Conservation (phyloP, 2,113 vertebrate species). For the Dissostichus mawsoni region DNA sequence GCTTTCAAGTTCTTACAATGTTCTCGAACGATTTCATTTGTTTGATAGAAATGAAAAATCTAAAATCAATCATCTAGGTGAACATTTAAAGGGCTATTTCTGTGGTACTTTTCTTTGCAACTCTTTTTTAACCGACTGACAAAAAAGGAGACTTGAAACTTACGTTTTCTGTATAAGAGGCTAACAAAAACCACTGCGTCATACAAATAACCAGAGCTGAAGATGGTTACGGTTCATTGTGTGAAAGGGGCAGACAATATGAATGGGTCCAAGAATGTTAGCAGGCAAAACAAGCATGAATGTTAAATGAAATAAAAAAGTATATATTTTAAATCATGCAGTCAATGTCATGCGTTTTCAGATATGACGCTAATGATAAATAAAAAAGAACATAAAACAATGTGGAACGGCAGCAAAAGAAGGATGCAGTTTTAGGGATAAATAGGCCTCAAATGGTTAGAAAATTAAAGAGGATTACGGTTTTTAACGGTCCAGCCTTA, state of each 20-base stretch:
- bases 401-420: constrained; percentile 51
- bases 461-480: constrained; percentile 29
- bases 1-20: not conserved
- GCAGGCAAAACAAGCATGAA: constrained; percentile 66
- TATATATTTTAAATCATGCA: constrained; percentile 70
- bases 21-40: not conserved
- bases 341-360: constrained; percentile 69
- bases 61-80: not conserved
- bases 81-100: not conserved
- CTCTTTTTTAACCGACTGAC: not conserved
- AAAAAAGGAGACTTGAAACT: not conserved
- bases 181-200: not conserved
- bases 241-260: constrained; percentile 55
- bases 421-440: constrained; percentile 9
- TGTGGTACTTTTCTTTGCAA: not conserved
- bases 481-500: constrained; percentile 69
- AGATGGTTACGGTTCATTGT: constrained; percentile 36
- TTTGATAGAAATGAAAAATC: not conserved
- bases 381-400: constrained; percentile 36
- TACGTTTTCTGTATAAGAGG: not conserved
- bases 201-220: not conserved
- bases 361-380: constrained; percentile 40
- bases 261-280: constrained; percentile 79
- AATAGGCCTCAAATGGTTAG: constrained; percentile 35
- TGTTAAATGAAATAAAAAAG: constrained; percentile 52